Percentiles rank a stretch among this genome's conserved stretches.
Conservation (phyloP, 1,140 invertebrate genomes). For the Chrysoperla carnea region DNA sequence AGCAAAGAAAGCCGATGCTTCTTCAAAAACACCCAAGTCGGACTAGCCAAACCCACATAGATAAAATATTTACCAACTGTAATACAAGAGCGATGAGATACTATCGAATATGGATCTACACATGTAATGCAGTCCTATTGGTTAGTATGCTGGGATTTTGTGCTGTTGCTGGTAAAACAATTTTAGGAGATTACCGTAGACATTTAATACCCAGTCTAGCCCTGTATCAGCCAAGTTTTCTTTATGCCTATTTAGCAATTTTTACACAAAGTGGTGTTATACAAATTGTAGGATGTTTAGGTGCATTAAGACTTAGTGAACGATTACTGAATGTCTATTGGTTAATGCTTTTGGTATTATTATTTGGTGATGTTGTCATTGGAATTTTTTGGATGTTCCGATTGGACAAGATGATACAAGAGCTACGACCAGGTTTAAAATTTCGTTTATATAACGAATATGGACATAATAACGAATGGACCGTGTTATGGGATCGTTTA, state of each 20-base stretch:
- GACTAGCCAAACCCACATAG: constrained; percentile 16
- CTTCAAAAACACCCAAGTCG: constrained; percentile 31
- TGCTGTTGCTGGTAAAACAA: constrained; percentile 50
- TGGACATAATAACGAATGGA: constrained; percentile 49
- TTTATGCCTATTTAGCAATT: constrained; percentile 69
- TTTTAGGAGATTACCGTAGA: constrained; percentile 48
- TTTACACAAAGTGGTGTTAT: constrained; percentile 32
- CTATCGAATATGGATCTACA: constrained; percentile 86
- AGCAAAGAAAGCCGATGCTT: constrained; percentile 21
- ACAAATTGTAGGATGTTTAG: constrained; percentile 48
- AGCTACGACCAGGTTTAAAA: constrained; percentile 45
- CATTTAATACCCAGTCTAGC: constrained; percentile 51
- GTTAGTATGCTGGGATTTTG: constrained; percentile 64
- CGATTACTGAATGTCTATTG: constrained; percentile 68
- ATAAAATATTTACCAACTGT: constrained; percentile 10
- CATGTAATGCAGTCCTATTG: constrained; percentile 73
- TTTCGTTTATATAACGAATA: constrained; percentile 40
- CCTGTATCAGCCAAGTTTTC: constrained; percentile 59
- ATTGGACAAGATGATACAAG: constrained; percentile 54
- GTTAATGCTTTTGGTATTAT: constrained; percentile 57
- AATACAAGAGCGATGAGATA: constrained; percentile 34
- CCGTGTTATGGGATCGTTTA: constrained; percentile 60
- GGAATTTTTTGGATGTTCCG: constrained; percentile 77
- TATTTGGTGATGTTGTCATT: constrained; percentile 67
- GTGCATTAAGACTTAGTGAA: constrained; percentile 61